phyloP scores from a whole-genome alignment of 1,140 invertebrate genomes.

The Pollicipes pollicipes region DNA sequence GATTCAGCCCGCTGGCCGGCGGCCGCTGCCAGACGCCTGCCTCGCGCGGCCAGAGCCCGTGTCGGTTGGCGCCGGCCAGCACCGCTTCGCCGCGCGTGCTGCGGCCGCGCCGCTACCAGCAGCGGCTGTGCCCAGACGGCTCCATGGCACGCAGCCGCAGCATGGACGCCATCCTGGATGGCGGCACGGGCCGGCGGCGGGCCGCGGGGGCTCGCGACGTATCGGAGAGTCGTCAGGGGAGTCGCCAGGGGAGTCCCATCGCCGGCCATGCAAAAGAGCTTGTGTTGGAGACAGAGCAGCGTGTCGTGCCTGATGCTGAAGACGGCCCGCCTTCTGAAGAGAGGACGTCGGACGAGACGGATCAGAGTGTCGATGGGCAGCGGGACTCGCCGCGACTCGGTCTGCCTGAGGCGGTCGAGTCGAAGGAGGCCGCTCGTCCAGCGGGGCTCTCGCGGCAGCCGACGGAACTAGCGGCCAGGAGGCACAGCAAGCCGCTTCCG shows the following conservation, averaged over 20 bases:
- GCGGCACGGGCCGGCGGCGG: no score
- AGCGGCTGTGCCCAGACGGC: not conserved
- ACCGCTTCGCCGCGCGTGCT: not conserved
- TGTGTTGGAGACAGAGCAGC: no score
- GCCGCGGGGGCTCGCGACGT: not conserved
- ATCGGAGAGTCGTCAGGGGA: not conserved
- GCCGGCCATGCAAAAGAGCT: no score
- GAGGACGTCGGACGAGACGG: not conserved
- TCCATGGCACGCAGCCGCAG: not conserved
- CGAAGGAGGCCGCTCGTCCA: not conserved
- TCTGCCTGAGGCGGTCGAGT: no score
- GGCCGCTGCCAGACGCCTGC: no score
- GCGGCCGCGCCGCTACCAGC: not conserved
- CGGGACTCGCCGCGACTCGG: no score
- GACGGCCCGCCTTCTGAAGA: no score
- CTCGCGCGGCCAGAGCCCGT: not conserved
- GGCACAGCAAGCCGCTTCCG: no score
- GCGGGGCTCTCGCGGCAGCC: not conserved
- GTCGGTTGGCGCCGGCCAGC: not conserved
- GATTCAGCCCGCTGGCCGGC: no score
- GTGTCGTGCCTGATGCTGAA: no score
- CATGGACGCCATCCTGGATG: not conserved
- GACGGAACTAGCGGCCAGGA: not conserved
- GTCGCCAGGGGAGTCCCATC: not conserved
- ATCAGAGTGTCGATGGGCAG: no score